phyloP scores from a whole-genome alignment of 53 echinoderm and acorn worm species.

The Patiria pectinifera region DNA sequence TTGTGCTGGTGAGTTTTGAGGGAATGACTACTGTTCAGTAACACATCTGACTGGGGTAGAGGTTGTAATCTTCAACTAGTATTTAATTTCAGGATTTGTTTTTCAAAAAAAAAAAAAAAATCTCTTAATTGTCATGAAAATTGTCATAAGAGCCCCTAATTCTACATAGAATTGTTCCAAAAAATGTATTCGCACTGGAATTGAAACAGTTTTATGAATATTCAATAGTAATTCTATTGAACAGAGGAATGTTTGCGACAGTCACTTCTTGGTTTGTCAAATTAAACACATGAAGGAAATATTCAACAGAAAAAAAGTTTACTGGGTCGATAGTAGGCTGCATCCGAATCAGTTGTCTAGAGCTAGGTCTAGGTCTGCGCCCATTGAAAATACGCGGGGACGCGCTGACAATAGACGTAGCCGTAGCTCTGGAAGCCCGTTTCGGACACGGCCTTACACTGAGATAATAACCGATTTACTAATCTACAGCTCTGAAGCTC shows the following conservation, averaged over 20 bases:
- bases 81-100: too few relatives aligned
- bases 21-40: not conserved
- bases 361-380: too few relatives aligned
- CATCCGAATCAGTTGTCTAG: too few relatives aligned
- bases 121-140: too few relatives aligned
- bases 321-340: not conserved
- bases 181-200: conserved; percentile 14
- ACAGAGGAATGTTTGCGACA: conserved; percentile 5
- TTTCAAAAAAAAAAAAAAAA: too few relatives aligned
- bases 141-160: too few relatives aligned
- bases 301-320: not conserved
- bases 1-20: not conserved
- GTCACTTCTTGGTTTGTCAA: not conserved
- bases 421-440: too few relatives aligned
- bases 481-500: not conserved
- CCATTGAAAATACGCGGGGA: too few relatives aligned
- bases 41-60: not conserved
- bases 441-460: too few relatives aligned
- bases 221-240: not conserved
- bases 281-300: not conserved
- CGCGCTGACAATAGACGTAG: too few relatives aligned
- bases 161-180: not conserved
- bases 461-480: not conserved
- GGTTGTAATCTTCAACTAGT: not conserved
- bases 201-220: conserved; percentile 17